Base-by-base conservation (phyloP, 1,140 invertebrate genomes). In the Condylostylus longicornis region DNA sequence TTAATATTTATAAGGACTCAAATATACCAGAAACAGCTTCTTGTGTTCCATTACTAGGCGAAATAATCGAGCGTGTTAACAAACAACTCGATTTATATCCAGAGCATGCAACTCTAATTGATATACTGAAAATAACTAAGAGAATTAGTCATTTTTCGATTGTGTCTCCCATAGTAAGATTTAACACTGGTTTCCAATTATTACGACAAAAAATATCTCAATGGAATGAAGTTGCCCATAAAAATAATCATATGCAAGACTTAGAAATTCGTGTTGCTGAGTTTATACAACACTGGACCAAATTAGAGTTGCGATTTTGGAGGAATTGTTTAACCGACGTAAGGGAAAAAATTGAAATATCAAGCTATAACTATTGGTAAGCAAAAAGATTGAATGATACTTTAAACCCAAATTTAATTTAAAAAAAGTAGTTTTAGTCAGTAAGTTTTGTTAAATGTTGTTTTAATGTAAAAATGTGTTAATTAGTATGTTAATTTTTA, bases 211-310 rank as follows among this genome's bases (percentile, higher is more conserved):
- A 89, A 45, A 66, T 82, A 28, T 71, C 90, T 43, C 77, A 90
- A 44, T 97, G 91, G 93, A 87, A 96, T 58, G 75, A 78, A 47
- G 82, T 87, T 51, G 89, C 91, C 0, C 84, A 89, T 46, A 75
- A 70, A 43, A 78, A 77, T 3, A 86, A 96, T 21, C 88, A 83
- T 40, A 58, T 99, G 49, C 65, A 71, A 0, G 66, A 74, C 1
- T 65, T 84, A 39, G 69, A 84, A 8, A 56, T 72, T 14, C 64
- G 69, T 28, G 61, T 98, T 1, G 83, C 80, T 2, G 66, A 79
- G 37, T 74, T 86, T 45, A 83, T 98, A 29, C 77, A 95, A 30
- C 68, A 74, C 18, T 98, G 91, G 93, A 73, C 93, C 37, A 82
- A 86, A 60, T 54, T 94, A 2, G 95, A 98, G 62, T 68, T 99